Conservation (phyloP, 2,797 vertebrate species). For the Pangasius larnaudii region DNA sequence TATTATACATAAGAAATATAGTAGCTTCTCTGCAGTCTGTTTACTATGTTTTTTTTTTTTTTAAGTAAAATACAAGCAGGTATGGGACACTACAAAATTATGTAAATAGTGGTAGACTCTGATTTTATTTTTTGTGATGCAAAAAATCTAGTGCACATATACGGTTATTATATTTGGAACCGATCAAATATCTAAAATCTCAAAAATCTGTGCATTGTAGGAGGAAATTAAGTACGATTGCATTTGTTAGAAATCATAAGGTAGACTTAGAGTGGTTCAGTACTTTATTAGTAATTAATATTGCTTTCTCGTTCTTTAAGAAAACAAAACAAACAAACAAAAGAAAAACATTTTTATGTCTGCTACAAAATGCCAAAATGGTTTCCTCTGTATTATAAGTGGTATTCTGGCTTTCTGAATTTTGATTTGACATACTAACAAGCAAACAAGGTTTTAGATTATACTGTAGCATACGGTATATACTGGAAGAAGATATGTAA, state of each 20-base stretch:
- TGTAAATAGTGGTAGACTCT: background rate
- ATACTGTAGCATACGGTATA: background rate
- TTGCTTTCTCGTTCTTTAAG: background rate
- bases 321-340: background rate
- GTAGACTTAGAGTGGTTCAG: background rate
- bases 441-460: too few relatives aligned
- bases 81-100: background rate
- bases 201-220: background rate
- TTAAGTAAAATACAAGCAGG: background rate
- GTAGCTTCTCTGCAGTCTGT: background rate
- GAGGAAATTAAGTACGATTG: background rate
- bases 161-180: background rate
- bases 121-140: background rate
- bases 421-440: background rate
- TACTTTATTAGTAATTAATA: background rate
- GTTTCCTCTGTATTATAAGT: background rate
- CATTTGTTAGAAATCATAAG: background rate
- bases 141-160: background rate
- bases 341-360: background rate
- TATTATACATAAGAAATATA: background rate
- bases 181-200: background rate
- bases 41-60: background rate
- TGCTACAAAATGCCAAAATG: background rate
- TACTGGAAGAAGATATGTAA: background rate
- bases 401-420: background rate